Evolutionary conservation across 2,797 vertebrate species (phyloP), one percentile per base, ranked within the genome.

Genomic region (Leptodactylus fallax): DNA sequence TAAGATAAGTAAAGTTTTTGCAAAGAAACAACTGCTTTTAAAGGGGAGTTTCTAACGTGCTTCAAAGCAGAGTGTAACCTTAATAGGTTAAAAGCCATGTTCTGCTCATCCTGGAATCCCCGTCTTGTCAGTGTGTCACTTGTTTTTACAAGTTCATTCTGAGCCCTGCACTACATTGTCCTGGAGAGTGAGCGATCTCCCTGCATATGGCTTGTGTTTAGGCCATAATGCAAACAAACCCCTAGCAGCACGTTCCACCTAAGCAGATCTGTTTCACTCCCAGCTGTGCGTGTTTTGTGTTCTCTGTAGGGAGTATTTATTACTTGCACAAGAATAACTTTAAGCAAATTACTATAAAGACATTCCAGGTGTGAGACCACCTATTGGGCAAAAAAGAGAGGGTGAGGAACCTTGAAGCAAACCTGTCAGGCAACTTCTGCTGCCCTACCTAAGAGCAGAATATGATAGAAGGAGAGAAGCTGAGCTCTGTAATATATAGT

Each of bases 291-390:
- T 83, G 63, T 25, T 87, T 87, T 84, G 60, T 84, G 51, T 79
- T 83, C 80, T 60, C 58, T 65, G 13, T 53, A 25, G 2, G 36
- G 45, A 9, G n/a, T 53, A 82, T 87, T 82, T 83, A 87, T 87
- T 83, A 77, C 61, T 71, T 77, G 60, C 25, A 45, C 21, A 49
- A 69, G 49, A 51, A 69, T 83, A 49, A 51, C 61, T 19, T 79
- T 58, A 47, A 78, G 78, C 81, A 87, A 87, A 79, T 84, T 84
- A 51, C 74, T 56, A 87, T 84, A 78, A 87, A 84, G 81, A 84
- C 17, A 87, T 58, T n/a, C 86, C 86, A 87, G 86, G 86, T 87
- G 72, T 83, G 19, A 87, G 86, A 77, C 81, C 81, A 79, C 87
- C 81, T 60, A 87, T 79, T 78, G 61, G 53, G 60, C 25, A 16